Conservation (phyloP, 2,797 vertebrate genomes). For the Propithecus deckenii region DNA sequence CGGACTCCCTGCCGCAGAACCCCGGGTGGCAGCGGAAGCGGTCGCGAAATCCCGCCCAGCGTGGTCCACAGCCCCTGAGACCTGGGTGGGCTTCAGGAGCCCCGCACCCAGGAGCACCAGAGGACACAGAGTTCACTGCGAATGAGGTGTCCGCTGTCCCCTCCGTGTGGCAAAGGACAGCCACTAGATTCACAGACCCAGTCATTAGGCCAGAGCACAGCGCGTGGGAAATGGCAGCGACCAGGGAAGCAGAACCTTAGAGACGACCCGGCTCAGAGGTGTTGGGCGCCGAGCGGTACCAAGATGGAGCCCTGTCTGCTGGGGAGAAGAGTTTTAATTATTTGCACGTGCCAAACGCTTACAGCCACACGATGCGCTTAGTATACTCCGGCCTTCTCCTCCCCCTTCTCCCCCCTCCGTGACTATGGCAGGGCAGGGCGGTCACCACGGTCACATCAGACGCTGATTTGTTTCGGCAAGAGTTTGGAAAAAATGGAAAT, state of each 20-base stretch:
- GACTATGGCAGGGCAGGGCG: background rate
- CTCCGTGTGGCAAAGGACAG: background rate
- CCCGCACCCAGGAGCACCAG: background rate
- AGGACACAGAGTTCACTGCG: background rate
- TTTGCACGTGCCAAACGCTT: background rate
- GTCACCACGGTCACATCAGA: fast-evolving
- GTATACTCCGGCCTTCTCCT: fast-evolving
- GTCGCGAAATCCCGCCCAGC: background rate
- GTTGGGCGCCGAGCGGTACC: background rate
- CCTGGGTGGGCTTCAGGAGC: background rate
- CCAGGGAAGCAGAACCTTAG: background rate
- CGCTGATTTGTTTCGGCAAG: background rate
- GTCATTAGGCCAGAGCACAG: no score
- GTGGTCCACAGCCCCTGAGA: fast-evolving
- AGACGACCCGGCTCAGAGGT: no score
- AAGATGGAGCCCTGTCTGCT: fast-evolving
- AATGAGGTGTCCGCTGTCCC: fast-evolving
- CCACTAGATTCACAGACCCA: background rate
- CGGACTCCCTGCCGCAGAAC: background rate
- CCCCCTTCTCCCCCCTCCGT: background rate
- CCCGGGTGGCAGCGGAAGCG: background rate
- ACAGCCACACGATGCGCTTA: fast-evolving
- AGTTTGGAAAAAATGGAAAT: background rate
- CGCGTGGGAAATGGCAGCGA: background rate
- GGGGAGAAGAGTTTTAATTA: background rate